phyloP scores from a whole-genome alignment of 2,888 invertebrate genomes.

The Arrhopalites spinosus region DNA sequence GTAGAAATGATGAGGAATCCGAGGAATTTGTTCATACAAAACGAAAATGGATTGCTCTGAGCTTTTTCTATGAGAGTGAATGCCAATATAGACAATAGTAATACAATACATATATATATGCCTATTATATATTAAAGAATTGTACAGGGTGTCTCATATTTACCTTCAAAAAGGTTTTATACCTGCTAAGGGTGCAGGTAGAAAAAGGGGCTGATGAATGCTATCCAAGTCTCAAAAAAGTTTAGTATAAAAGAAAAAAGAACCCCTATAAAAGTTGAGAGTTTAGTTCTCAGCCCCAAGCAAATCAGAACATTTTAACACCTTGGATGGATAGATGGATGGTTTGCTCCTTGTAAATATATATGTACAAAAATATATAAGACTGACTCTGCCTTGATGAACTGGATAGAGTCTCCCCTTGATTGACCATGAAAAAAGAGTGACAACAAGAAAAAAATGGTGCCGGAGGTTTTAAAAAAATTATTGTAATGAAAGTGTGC shows the following conservation, averaged over 20 bases:
- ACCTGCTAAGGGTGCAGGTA: too few relatives aligned
- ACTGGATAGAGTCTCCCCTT: conserved; percentile 17
- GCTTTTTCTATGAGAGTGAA: neutral
- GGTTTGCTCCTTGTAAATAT: neutral
- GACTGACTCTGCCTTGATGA: too few relatives aligned
- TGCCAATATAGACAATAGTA: neutral
- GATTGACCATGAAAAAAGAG: conserved; percentile 32
- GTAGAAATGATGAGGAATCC: neutral
- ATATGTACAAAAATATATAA: too few relatives aligned
- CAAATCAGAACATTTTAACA: too few relatives aligned
- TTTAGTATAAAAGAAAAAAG: too few relatives aligned
- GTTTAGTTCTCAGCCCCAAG: neutral
- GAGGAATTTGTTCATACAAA: neutral
- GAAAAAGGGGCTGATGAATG: too few relatives aligned
- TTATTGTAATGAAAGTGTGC: conserved; percentile 23
- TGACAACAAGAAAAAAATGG: conserved; percentile 30
- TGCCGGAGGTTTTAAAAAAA: conserved; percentile 25
- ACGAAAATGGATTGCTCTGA: neutral
- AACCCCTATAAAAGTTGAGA: too few relatives aligned
- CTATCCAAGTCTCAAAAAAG: too few relatives aligned
- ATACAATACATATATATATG: neutral
- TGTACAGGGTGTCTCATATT: too few relatives aligned
- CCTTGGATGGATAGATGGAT: neutral
- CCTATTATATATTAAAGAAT: neutral
- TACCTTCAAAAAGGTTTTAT: too few relatives aligned